Base-by-base conservation (phyloP, 2,888 invertebrate species). In the Gnatocerus cornutus region DNA sequence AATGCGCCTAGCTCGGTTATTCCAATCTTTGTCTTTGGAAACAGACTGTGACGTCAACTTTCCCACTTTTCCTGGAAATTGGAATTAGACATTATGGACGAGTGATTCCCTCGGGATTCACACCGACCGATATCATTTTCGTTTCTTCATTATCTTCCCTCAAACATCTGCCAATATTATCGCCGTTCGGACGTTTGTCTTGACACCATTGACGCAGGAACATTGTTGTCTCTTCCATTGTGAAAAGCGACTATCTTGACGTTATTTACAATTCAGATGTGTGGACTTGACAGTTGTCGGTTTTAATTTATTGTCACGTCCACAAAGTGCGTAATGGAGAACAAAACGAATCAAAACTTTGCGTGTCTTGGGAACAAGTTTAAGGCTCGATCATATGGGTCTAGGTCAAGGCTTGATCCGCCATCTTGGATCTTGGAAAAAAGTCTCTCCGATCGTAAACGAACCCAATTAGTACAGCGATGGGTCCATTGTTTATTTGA, bases 131-230 rank as follows among this genome's bases (percentile, higher is more conserved):
- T n/a, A 13, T 10, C 16, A 13, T 43, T 55, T 9, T 43, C 21
- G 43, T 56, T 41, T 46, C 45, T 59, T 61, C 48, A 39, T 39
- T 61, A 50, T 50, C 39, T 13, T 14, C n/a, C 37, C 16, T 50
- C 39, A 50, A 50, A 61, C 50, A 61, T 48, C 59, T 61, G 37
- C 39, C 33, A 61, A 61, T 61, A 61, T 61, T 61, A 61, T 61
- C 61, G 48, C 50, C 37, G 39, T 50, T 61, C 41, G 61, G 61
- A 61, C 61, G 61, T 14, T 10, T 61, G 37, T 59, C 16, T 12
- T 58, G 43, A 29, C 43, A 29, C 45, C 12, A 45, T 30, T 46
- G 59, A 59, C 46, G 59, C 46, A 13, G 43, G 43, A 21, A 59
- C 27, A 59, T 59, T 59, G 46, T 59, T 48, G 37, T 39, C 37